phyloP scores from a whole-genome alignment of 64 coral and sea anemone genomes.

The Trachythela sp. region DNA sequence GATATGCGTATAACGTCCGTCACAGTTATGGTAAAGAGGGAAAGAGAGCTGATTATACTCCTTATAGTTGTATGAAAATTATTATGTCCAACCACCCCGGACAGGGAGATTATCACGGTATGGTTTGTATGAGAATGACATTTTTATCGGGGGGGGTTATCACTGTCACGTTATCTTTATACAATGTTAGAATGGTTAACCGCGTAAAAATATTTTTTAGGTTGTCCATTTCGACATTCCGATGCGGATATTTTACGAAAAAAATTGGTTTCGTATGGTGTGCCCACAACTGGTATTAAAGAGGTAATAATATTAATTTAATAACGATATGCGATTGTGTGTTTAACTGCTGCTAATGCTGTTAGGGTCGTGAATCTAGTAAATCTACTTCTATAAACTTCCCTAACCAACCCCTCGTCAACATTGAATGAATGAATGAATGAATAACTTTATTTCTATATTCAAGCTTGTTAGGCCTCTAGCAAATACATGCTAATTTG shows the following conservation, averaged over 20 bases:
- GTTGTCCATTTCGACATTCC: slow-evolving; percentile 86
- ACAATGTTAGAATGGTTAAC: too few species aligned
- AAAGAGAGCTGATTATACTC: slow-evolving; percentile 88
- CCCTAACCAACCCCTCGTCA: too few species aligned
- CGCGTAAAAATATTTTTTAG: slow-evolving; percentile 10
- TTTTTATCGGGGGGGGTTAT: neutral
- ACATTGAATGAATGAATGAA: too few species aligned
- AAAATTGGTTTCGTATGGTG: slow-evolving; percentile 53
- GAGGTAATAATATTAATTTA: slow-evolving; percentile 41
- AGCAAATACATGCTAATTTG: too few species aligned
- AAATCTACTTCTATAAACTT: too few species aligned
- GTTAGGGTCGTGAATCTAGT: too few species aligned
- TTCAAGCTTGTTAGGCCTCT: too few species aligned
- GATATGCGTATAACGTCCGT: slow-evolving; percentile 85
- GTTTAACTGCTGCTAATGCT: too few species aligned
- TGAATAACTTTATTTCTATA: too few species aligned
- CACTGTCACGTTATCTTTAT: too few species aligned
- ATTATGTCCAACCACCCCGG: slow-evolving; percentile 89
- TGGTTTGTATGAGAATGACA: neutral
- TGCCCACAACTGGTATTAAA: slow-evolving; percentile 59
- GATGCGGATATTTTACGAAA: slow-evolving; percentile 76
- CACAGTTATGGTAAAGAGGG: slow-evolving; percentile 98
- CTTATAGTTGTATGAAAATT: slow-evolving; percentile 95
- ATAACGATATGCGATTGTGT: too few species aligned
- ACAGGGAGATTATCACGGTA: slow-evolving; percentile 81